Evolutionary conservation across 1,140 invertebrate genomes (phyloP), one percentile per base, ranked within the genome.

Genomic region (Anthonomus grandis): DNA sequence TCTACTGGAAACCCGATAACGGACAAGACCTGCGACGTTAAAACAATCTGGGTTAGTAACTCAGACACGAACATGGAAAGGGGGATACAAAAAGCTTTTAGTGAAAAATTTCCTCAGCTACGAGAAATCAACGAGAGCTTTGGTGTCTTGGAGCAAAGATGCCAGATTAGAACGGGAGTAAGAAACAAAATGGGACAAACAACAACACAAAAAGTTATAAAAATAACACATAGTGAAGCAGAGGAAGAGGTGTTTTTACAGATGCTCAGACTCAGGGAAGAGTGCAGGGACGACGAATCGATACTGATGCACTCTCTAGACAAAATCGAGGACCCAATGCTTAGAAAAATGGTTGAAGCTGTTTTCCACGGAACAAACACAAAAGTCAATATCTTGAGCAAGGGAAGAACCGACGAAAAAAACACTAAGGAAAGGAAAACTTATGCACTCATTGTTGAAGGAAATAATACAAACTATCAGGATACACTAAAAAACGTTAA

Each of bases 61-160:
- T n/a, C n/a, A n/a, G 59, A 59, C 24, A 5, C 5, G 17, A 21
- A 42, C 9, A 59, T 62, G 60, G 21, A 55, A 6, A 22, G 13
- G 3, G 37, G 46, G 21, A 59, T 62, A 9, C 56, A 55, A 37
- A 49, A 39, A 15, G 3, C 37, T 18, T 59, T 44, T 23, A 47
- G 19, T 27, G 48, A 60, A 15, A 51, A 31, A 47, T 63, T 22
- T 37, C 57, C 47, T 1, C 52, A 60, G 10, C 13, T 63, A 9
- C 13, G 1, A 3, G 42, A 60, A n/a, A 10, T 24, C 2, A 18
- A 44, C 17, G 47, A 36, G 8, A 18, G 52, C 0, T 38, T 63
- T 8, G 53, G 42, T 12, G 23, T 60, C 6, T 2, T 60, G 13
- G 61, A 63, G 17, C 45, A 52, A 13, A 39, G 12, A n/a, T n/a